phyloP scores from a whole-genome alignment of 2,888 invertebrate species.

The Girardia tigrina region DNA sequence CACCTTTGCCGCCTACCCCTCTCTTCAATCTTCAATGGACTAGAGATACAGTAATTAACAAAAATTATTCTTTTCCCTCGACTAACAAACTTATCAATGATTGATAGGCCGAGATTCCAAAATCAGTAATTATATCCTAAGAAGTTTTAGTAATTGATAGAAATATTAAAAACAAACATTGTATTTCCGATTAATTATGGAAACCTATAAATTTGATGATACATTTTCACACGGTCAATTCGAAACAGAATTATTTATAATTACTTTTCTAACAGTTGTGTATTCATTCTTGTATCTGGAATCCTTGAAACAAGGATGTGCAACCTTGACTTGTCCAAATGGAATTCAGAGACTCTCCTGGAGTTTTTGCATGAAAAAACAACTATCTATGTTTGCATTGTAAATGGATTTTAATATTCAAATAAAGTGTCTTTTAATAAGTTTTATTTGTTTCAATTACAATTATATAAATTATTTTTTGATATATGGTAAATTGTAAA shows the following conservation, averaged over 20 bases:
- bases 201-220: background rate
- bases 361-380: too few relatives aligned
- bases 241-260: background rate
- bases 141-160: background rate
- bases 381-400: too few relatives aligned
- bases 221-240: constrained; percentile 11
- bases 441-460: too few relatives aligned
- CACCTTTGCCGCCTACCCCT: background rate
- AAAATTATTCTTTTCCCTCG: background rate
- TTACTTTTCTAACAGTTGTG: background rate
- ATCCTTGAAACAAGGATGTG: too few relatives aligned
- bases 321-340: too few relatives aligned
- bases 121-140: background rate
- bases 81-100: background rate
- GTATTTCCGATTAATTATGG: background rate
- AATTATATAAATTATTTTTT: too few relatives aligned
- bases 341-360: too few relatives aligned
- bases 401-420: too few relatives aligned
- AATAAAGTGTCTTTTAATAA: too few relatives aligned
- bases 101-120: background rate
- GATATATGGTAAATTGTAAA: too few relatives aligned
- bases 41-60: background rate
- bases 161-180: background rate
- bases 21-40: background rate
- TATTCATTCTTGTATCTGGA: background rate